Base-by-base conservation (phyloP, 1,140 invertebrate species). In the Drosophila nikananu region DNA sequence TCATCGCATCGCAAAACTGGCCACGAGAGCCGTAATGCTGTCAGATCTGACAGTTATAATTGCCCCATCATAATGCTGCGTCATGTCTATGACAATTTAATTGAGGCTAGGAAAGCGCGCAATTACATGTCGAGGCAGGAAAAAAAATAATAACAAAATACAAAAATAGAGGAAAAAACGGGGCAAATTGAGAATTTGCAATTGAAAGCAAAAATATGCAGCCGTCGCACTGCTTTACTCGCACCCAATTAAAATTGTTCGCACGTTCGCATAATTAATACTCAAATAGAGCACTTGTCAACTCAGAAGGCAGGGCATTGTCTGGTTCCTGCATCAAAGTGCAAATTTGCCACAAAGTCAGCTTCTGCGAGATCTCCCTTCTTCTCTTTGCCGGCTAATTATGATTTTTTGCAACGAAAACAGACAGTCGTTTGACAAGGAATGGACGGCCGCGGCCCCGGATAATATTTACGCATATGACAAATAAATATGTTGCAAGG, bases 161-260 rank as follows among this genome's bases (percentile, higher is more conserved):
- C 23, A 39, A 21, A 39, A 23, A 57, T 5, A 55, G 32, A 12
- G 8, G 32, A 13, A 35, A 39, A 57, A 57, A 12, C 35, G 41
- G 39, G 8, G 51, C 27, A 37, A 77, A 77, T 57, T 57, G 35
- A 57, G 54, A 25, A 57, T 57, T 57, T 79, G 78, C 67, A 89
- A 89, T 89, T 84, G 81, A 86, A 81, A 79, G 73, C 25, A 72
- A 81, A 81, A 89, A 90, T 81, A 90, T 90, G 79, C 80, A 59
- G 77, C 73, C 15, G 42, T 0, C 5, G 66, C 78, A 61, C 27
- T 15, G 52, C 52, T 73, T 64, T 82, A 75, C 83, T 90, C 90
- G 70, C 86, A 91, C 87, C 86, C 86, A 91, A 91, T 91, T 91
- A 91, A 91, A 91, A 91, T 91, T 86, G 90, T 91, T 91, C 87